These are phyloP conservation scores for Diabrotica virgifera DNA, from an alignment of 1,140 invertebrate genomes.

Conservation along the genomic window DNA sequence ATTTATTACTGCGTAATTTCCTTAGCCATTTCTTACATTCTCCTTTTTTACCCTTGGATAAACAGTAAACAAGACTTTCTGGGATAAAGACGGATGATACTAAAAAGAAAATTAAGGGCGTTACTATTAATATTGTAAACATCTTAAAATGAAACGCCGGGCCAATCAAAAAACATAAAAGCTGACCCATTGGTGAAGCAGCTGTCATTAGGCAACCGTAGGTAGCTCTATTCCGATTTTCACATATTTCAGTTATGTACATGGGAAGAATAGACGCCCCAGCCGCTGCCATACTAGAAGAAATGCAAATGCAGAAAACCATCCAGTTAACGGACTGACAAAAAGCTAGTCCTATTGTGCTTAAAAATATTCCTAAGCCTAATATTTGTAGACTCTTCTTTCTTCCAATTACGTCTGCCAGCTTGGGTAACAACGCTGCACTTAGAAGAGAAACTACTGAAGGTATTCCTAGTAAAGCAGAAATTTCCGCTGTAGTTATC, in stretches of 20 bases:
- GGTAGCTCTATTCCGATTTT: constrained; percentile 40
- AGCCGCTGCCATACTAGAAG: constrained; percentile 49
- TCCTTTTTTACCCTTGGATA: constrained; percentile 56
- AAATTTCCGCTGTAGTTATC: constrained; percentile 54
- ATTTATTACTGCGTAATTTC: constrained; percentile 62
- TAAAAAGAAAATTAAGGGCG: constrained; percentile 62
- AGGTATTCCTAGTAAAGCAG: constrained; percentile 80
- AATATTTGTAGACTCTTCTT: constrained; percentile 48
- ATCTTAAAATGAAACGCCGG: constrained; percentile 57
- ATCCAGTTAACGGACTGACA: constrained; percentile 42
- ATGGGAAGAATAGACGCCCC: constrained; percentile 51
- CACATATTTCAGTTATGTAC: constrained; percentile 54
- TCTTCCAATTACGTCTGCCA: constrained; percentile 40
- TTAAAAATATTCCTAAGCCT: constrained; percentile 45
- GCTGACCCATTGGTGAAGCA: constrained; percentile 25
- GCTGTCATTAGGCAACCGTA: constrained; percentile 64
- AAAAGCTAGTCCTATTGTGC: constrained; percentile 47
- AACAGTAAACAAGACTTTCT: constrained; percentile 74
- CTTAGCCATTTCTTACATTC: constrained; percentile 63
- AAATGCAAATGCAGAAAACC: constrained; percentile 47
- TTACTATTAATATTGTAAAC: constrained; percentile 62
- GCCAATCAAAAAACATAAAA: constrained; percentile 56
- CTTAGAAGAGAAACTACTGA: constrained; percentile 66
- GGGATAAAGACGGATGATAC: constrained; percentile 69
- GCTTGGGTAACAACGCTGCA: constrained; percentile 36